These are phyloP conservation scores for Chironomus tepperi DNA, from an alignment of 1,140 invertebrate species.

Conservation along the genomic window DNA sequence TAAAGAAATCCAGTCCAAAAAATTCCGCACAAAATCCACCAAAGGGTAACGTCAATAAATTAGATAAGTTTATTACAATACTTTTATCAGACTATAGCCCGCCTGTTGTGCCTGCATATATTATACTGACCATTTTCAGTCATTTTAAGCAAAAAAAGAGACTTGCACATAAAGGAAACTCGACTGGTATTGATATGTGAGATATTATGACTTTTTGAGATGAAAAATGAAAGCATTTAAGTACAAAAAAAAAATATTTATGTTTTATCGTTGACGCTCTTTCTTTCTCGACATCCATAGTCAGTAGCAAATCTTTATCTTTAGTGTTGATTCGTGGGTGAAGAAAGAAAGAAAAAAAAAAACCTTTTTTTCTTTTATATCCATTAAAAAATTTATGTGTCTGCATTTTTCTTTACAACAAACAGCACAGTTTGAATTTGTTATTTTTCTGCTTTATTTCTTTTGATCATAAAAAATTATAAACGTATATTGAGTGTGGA, in stretches of 20 bases:
- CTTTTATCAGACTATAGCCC: neutral
- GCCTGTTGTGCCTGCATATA: neutral
- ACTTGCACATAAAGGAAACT: neutral
- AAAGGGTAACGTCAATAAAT: too few relatives aligned
- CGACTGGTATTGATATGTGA: neutral
- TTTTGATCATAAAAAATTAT: too few relatives aligned
- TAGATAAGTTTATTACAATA: neutral
- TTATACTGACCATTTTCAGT: neutral
- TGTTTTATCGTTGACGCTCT: neutral
- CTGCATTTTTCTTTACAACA: neutral
- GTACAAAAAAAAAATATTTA: neutral
- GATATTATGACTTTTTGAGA: neutral
- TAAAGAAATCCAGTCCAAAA: too few relatives aligned
- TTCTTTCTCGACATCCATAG: neutral
- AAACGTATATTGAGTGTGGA: too few relatives aligned
- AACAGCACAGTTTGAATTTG: neutral
- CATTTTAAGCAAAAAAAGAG: too few relatives aligned
- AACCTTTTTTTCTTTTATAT: conserved; percentile 18
- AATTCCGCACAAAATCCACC: too few relatives aligned
- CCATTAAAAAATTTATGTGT: neutral
- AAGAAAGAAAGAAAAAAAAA: neutral
- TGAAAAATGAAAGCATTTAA: conserved; percentile 13
- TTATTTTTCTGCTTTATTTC: neutral
- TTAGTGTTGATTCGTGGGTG: conserved; percentile 4
- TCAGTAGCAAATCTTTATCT: neutral